Evolutionary conservation across 1,140 invertebrate genomes (phyloP).

Genomic region (Drosophila truncata): DNA sequence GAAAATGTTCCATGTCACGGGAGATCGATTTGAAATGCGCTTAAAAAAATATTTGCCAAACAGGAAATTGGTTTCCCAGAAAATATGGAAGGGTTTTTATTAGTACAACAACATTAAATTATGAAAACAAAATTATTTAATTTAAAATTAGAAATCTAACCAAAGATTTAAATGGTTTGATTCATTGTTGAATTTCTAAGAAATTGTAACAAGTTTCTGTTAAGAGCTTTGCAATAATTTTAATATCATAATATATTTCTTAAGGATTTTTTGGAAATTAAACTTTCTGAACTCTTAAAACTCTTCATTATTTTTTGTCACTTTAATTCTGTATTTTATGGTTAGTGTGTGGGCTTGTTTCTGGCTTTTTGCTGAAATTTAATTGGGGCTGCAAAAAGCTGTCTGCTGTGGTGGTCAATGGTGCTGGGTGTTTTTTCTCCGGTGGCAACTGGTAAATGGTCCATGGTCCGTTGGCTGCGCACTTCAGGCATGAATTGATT

Average conservation of each 20-base stretch:
- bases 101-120: neutral
- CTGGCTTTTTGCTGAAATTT: constrained; percentile 25
- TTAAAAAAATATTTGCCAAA: constrained; percentile 1
- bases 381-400: constrained; percentile 60
- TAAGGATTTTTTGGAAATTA: fast-evolving
- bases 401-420: constrained; percentile 24
- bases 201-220: neutral
- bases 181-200: neutral
- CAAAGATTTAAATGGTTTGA: neutral
- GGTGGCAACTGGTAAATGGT: constrained; percentile 57
- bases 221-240: no score
- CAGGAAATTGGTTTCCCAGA: fast-evolving
- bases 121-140: neutral
- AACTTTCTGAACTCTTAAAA: neutral
- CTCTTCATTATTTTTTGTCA: neutral
- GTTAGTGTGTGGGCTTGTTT: constrained; percentile 8
- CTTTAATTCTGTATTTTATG: constrained; percentile 1
- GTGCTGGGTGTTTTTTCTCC: constrained; percentile 32
- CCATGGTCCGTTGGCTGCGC: constrained; percentile 72
- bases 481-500: constrained; percentile 73
- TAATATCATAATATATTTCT: no score
- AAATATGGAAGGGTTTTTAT: neutral
- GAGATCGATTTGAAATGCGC: constrained; percentile 21
- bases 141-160: neutral
- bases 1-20: constrained; percentile 57